These are phyloP conservation scores for Bubo scandiacus DNA, from an alignment of 2,113 vertebrate species.

Conservation along the genomic window DNA sequence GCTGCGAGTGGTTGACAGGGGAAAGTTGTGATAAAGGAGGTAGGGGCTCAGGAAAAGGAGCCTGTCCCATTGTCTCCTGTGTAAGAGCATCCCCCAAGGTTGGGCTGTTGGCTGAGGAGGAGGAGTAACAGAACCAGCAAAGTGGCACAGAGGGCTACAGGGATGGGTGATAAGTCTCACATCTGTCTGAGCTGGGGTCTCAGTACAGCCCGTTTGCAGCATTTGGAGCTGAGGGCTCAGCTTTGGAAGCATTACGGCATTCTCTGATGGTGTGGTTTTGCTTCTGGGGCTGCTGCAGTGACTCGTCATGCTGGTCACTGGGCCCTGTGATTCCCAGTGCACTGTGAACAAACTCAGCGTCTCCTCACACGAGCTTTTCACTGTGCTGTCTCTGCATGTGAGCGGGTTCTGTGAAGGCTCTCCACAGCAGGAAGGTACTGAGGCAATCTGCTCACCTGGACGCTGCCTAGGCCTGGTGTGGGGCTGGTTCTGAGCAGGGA, in stretches of 20 bases:
- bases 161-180: background rate
- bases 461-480: background rate
- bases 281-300: background rate
- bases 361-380: accelerated
- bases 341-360: background rate
- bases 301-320: background rate
- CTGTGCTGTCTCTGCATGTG: background rate
- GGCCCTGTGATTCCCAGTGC: background rate
- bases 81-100: background rate
- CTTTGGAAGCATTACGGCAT: background rate
- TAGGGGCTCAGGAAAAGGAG: background rate
- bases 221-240: background rate
- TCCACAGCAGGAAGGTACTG: background rate
- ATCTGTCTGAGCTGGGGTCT: background rate
- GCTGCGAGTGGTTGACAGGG: too few relatives aligned
- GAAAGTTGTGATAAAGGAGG: background rate
- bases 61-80: accelerated
- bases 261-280: background rate
- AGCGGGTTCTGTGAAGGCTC: background rate
- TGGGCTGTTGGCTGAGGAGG: background rate
- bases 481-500: background rate
- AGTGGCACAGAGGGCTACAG: background rate
- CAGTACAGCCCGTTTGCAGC: background rate
- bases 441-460: background rate
- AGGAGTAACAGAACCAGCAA: background rate